Base-by-base conservation (phyloP, 1,140 invertebrate species). In the Ceratosolen solmsi region DNA sequence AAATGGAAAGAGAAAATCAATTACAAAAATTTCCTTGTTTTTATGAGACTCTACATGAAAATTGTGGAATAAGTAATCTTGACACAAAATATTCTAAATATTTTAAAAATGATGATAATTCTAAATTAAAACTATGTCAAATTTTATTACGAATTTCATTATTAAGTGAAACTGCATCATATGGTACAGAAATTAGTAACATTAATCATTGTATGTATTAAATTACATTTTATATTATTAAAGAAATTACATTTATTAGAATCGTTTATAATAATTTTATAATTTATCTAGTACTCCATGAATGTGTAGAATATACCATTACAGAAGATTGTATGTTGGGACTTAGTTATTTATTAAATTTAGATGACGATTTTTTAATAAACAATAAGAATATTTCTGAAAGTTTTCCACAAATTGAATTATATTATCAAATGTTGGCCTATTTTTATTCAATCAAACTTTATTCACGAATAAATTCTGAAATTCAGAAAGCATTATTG, bases 1-100 rank as follows among this genome's bases (percentile, higher is more conserved):
- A 49, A 33, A 73, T 13, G 82, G 58, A 78, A 84, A 51, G 72
- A 78, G 41, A 17, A n/a, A 27, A 68, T 84, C n/a, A 71, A 84
- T 75, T 87, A 8, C 91, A 90, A 85, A 90, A 90, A 85, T 91
- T 92, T 80, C 86, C 89, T n/a, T 89, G 86, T 76, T 92, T 90
- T 84, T 92, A 92, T 75, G 88, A 88, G 78, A 87, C 87, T 9
- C 68, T 92, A 17, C 88, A 90, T 30, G 72, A 83, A 38, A 82
- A 85, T 13, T 87, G 84, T 73, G 87, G 81, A 80, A 78, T 88
- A 7, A 91, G 91, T 68, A 84, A 85, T 82, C 80, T 90, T 38
- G 89, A 90, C 71, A 87, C 86, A 7, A 88, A 87, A 41, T 92
- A 92, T 60, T 85, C 86, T 33, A 88, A 85, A 41, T 92, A 90